Conservation (phyloP, 2,797 vertebrate species). For the Myiotriccus ornatus region DNA sequence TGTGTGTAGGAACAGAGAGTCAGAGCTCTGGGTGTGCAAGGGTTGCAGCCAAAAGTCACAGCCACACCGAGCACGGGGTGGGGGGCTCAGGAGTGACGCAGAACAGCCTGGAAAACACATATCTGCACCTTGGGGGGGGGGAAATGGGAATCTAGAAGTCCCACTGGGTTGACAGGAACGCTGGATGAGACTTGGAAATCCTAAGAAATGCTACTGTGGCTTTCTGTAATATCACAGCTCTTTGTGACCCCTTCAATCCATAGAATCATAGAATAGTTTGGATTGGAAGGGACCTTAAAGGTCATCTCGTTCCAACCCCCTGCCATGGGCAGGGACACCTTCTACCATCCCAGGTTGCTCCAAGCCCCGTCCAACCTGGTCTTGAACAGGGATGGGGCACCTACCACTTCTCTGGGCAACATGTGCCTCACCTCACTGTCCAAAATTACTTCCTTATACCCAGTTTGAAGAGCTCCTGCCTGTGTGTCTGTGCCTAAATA, state of each 20-base stretch:
- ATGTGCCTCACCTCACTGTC: neutral
- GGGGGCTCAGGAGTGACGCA: neutral
- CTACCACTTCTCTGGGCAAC: neutral
- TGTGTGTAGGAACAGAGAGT: neutral
- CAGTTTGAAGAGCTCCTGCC: neutral
- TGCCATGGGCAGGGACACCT: neutral
- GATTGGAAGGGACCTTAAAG: neutral
- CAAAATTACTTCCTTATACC: accelerated
- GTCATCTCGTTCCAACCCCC: neutral
- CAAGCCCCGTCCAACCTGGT: accelerated
- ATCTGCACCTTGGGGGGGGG: neutral
- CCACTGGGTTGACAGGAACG: neutral
- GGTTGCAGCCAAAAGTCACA: neutral
- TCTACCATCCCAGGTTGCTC: neutral
- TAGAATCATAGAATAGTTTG: neutral
- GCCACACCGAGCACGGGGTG: accelerated
- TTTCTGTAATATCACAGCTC: neutral
- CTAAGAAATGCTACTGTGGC: neutral
- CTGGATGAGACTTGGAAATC: neutral
- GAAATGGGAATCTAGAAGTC: neutral
- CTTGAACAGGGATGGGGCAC: neutral
- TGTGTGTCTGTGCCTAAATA: neutral
- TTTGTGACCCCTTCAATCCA: neutral
- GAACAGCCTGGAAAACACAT: neutral
- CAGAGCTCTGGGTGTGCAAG: neutral